A percentile compares a stretch with the other conserved stretches of the same genome.
phyloP scores from a whole-genome alignment of 2,113 vertebrate species.

The Leptobrachium leishanense region DNA sequence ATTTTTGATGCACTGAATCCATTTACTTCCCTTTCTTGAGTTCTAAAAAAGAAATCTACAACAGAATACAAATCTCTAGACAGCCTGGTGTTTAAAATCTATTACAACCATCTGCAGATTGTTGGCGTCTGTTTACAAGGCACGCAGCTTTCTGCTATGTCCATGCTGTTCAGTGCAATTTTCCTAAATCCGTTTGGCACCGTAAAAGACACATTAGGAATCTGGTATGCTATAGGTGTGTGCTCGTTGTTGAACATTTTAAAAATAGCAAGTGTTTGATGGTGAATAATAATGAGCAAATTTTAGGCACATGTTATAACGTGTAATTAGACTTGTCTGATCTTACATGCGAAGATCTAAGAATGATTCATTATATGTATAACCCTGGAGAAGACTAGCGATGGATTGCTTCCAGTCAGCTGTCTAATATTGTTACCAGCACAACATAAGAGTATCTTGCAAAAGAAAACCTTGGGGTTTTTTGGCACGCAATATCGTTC shows the following conservation, averaged over 20 bases:
- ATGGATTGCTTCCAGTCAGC: background rate
- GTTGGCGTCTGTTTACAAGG: conserved; percentile 8
- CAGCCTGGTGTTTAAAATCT: conserved; percentile 2
- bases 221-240: background rate
- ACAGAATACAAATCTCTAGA: background rate
- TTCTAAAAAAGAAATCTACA: background rate
- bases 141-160: conserved; percentile 24
- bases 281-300: conserved; percentile 20
- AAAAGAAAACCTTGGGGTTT: background rate
- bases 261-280: conserved; percentile 9
- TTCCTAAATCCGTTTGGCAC: background rate
- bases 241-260: conserved; percentile 7
- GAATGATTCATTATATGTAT: background rate
- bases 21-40: background rate
- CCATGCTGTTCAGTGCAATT: conserved; percentile 6
- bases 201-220: conserved; percentile 14
- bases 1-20: background rate
- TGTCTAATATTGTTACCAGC: background rate
- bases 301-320: background rate
- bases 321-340: conserved; percentile 22
- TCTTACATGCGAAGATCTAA: background rate
- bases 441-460: background rate
- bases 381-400: background rate
- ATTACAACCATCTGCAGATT: conserved; percentile 35
- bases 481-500: background rate